A percentile compares a stretch with the other conserved stretches of the same genome.
Evolutionary conservation across 2,888 invertebrate species (phyloP).

Genomic region (Nycteola revayana): DNA sequence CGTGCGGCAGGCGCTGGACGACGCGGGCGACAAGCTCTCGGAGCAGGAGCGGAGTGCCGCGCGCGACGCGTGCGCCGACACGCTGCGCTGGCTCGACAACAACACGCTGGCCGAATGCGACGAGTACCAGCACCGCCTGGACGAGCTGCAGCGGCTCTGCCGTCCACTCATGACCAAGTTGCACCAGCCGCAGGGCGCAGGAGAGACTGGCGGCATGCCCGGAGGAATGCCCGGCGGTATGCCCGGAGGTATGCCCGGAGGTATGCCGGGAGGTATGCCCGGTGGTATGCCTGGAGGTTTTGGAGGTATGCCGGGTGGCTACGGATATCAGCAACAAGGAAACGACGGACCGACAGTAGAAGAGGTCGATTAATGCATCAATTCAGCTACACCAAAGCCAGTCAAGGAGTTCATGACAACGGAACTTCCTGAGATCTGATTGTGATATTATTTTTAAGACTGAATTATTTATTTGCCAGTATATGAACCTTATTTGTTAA

Average conservation of each 20-base stretch:
- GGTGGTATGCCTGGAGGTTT: conserved; percentile 16
- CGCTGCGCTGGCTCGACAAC: conserved; percentile 87
- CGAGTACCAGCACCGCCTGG: conserved; percentile 83
- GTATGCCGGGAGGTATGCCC: conserved; percentile 9
- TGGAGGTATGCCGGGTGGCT: conserved; percentile 6
- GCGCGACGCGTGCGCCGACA: conserved; percentile 79
- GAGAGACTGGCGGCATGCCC: conserved; percentile 24
- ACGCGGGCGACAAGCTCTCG: conserved; percentile 81
- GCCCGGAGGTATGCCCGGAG: conserved; percentile 9
- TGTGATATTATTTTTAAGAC: background rate
- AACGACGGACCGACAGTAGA: conserved; percentile 55
- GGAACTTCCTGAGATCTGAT: too few relatives aligned
- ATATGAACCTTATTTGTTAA: too few relatives aligned
- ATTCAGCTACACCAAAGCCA: background rate
- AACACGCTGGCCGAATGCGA: conserved; percentile 85
- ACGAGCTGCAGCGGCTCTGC: conserved; percentile 82
- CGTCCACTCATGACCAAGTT: conserved; percentile 82
- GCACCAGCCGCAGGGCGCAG: conserved; percentile 71
- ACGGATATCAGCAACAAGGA: conserved; percentile 21
- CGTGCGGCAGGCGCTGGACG: conserved; percentile 86
- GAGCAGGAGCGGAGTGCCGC: conserved; percentile 83
- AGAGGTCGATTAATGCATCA: conserved; percentile 62
- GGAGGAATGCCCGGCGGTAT: conserved; percentile 19
- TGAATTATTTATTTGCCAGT: too few relatives aligned
- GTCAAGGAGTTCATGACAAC: too few relatives aligned